Base-by-base conservation (phyloP, 2,888 invertebrate genomes). In the Ormyrus nitidulus region DNA sequence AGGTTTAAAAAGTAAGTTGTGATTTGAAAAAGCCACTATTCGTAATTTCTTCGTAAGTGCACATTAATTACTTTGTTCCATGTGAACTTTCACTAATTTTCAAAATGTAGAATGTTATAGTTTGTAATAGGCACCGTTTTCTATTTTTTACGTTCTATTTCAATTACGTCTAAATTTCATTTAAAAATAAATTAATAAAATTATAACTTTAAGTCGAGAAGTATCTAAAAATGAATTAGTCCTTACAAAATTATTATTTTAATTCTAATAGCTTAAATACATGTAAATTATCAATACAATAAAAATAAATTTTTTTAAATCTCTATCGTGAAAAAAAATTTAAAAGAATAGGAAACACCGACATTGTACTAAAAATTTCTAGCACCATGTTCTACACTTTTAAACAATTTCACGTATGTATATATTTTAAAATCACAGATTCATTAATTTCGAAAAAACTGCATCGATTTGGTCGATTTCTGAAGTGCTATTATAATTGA, bases 381-480 rank as follows among this genome's bases (percentile, higher is more conserved):
- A 86, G 86, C 86, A 86, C 86, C 85, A 84, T 86, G 72, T 81
- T 82, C 77, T 68, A 79, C 68, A 71, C 65, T 61, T 78, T 80
- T 19, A 74, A 70, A 69, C 65, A 71, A 75, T 78, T 61, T 62
- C 59, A 44, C 65, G 69, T 78, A 61, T 65, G 80, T 76, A 82
- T 44, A 53, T 49, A 53, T 61, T 70, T 79, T 73, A 61, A 71
- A 80, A 85, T 86, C 86, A 86, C 87, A 86, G 87, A 87, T 81
- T 84, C 84, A 86, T 83, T 82, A 85, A 84, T 86, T 85, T 83
- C 84, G 83, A 84, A 85, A 83, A 81, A 83, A 83, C 82, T 81
- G 59, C 83, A 83, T 34, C 34, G 34, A 34, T 34, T 34, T 34
- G 34, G 34, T 34, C 34, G 82, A 64, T 64, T 11, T 54, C 79